These are phyloP conservation scores for Fundulus diaphanus DNA, from an alignment of 2,797 vertebrate species.

Conservation along the genomic window DNA sequence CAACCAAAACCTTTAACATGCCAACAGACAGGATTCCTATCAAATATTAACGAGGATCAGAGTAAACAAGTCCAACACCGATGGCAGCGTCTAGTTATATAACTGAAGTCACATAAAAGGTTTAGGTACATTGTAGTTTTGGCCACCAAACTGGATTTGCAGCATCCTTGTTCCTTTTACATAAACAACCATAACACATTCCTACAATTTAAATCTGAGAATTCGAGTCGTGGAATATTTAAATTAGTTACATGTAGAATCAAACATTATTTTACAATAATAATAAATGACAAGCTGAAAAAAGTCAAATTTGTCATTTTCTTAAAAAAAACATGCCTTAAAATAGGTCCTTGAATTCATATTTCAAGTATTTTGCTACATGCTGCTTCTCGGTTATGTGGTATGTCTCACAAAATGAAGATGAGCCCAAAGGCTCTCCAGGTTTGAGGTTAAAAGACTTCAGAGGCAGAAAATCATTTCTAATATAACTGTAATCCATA, in stretches of 20 bases:
- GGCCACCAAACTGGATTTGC: too few species aligned
- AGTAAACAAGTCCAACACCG: background rate
- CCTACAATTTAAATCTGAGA: too few species aligned
- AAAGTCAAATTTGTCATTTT: background rate
- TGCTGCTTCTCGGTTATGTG: too few species aligned
- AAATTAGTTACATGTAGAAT: too few species aligned
- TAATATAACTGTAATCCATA: constrained; percentile 53
- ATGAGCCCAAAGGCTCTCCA: constrained; percentile 18
- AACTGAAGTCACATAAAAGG: too few species aligned
- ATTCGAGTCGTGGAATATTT: too few species aligned
- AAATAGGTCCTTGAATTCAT: background rate
- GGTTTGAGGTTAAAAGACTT: constrained; percentile 63
- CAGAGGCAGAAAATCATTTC: constrained; percentile 67
- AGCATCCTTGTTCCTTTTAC: background rate
- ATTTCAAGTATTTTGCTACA: background rate
- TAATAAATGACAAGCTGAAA: background rate
- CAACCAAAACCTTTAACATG: too few species aligned
- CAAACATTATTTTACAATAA: background rate
- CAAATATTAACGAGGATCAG: background rate
- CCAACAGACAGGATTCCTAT: background rate
- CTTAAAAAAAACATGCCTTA: background rate
- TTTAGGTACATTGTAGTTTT: too few species aligned
- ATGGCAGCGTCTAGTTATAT: background rate
- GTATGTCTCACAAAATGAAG: background rate
- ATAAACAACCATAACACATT: too few species aligned